These are phyloP conservation scores for Mus pahari DNA, from an alignment of 2,113 vertebrate genomes.

Conservation along the genomic window DNA sequence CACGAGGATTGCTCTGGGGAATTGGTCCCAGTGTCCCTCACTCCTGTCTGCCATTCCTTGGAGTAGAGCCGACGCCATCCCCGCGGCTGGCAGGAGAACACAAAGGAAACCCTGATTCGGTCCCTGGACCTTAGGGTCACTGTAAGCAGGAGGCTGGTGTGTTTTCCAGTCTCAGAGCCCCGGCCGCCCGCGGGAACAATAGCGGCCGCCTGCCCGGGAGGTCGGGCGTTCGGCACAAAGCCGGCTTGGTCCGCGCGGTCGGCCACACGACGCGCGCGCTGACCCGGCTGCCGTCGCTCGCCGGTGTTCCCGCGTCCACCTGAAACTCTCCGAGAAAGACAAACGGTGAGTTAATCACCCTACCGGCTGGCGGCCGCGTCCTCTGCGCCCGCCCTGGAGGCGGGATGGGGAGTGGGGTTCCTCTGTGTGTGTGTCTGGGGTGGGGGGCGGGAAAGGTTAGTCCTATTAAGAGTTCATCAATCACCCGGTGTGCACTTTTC, in stretches of 20 bases:
- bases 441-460: conserved; percentile 47
- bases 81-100: background rate
- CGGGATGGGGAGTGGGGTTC: conserved; percentile 44
- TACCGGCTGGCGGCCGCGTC: conserved; percentile 20
- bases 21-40: background rate
- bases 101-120: conserved; percentile 53
- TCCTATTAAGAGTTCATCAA: conserved; percentile 87
- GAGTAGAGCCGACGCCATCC: background rate
- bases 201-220: background rate
- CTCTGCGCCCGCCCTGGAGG: conserved; percentile 15
- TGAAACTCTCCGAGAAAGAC: conserved; percentile 9
- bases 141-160: background rate
- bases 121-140: background rate
- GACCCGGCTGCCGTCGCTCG: background rate
- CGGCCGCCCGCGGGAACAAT: conserved; percentile 70
- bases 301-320: background rate
- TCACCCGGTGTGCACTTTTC: conserved; percentile 86
- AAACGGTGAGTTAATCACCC: conserved; percentile 73
- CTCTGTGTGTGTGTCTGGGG: conserved; percentile 59
- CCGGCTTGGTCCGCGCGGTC: background rate
- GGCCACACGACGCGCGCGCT: background rate
- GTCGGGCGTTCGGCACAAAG: conserved; percentile 67
- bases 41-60: background rate
- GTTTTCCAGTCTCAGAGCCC: background rate
- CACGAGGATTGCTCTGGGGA: background rate